These are phyloP conservation scores for Cotesia chilonis DNA, from an alignment of 1,140 invertebrate species.

Conservation along the genomic window DNA sequence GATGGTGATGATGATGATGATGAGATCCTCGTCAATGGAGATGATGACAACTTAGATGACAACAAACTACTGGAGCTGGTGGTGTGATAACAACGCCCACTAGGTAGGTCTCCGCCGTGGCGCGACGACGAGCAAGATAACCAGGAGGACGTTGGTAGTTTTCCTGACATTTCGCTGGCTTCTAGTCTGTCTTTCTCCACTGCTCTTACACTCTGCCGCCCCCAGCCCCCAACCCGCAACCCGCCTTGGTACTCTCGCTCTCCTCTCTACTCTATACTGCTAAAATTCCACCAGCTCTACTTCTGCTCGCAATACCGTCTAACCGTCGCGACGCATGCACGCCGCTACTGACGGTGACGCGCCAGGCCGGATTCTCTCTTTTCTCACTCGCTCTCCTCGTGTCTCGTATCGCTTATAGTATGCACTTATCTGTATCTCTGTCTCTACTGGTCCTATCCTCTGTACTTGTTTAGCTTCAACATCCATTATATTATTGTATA, in stretches of 20 bases:
- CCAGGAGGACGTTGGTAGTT: conserved; percentile 33
- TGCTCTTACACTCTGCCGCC: not conserved
- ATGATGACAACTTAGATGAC: not conserved
- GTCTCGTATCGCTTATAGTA: not conserved
- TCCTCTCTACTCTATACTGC: no score
- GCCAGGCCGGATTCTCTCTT: conserved; percentile 19
- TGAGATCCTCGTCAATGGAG: no score
- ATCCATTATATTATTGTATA: no score
- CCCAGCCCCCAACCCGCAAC: conserved; percentile 18
- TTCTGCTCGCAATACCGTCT: conserved; percentile 14
- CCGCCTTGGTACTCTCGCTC: conserved; percentile 3
- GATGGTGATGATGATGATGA: no score
- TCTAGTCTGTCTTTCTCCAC: conserved; percentile 19
- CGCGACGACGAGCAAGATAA: conserved; percentile 20
- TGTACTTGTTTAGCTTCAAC: no score
- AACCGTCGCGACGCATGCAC: conserved; percentile 26
- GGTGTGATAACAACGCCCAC: conserved; percentile 3
- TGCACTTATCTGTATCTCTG: no score
- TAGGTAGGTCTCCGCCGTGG: conserved; percentile 16
- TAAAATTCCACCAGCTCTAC: no score
- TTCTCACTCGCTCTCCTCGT: conserved; percentile 11
- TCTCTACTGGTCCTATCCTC: no score
- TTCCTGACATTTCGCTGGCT: conserved; percentile 38
- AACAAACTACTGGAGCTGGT: not conserved
- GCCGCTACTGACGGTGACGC: not conserved